Percentiles rank a stretch among this genome's conserved stretches.
phyloP scores from a whole-genome alignment of 2,113 vertebrate species.

The Catharus fuscescens region DNA sequence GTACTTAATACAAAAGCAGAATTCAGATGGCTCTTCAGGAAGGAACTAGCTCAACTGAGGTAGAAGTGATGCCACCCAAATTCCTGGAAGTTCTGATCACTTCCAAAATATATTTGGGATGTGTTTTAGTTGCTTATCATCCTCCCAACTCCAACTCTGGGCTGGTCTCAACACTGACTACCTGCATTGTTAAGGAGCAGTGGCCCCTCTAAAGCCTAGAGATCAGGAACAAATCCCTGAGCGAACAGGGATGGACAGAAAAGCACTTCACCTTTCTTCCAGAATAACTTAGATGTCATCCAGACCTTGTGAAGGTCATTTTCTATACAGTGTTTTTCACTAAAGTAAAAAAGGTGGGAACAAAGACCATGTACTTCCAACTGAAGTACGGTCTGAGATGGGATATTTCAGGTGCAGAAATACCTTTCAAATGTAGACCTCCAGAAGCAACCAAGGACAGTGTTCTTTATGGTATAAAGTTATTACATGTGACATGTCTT shows the following conservation, averaged over 20 bases:
- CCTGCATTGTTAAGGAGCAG: background rate
- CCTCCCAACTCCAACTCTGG: background rate
- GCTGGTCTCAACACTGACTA: background rate
- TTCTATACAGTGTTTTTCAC: background rate
- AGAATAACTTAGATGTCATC: background rate
- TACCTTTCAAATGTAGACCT: background rate
- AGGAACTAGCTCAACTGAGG: background rate
- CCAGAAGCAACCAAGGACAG: background rate
- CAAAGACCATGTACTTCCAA: background rate
- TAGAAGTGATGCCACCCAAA: background rate
- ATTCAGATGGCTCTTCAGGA: background rate
- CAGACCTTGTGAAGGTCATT: background rate
- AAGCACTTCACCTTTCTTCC: background rate
- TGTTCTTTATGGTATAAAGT: background rate
- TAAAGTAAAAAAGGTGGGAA: background rate
- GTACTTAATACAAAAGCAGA: background rate
- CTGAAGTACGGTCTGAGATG: background rate
- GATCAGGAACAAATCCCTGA: background rate
- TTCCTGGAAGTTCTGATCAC: background rate
- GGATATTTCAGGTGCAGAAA: background rate
- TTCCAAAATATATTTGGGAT: background rate
- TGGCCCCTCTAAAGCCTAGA: background rate
- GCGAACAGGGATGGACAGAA: background rate
- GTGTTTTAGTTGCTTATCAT: background rate
- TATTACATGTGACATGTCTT: constrained; percentile 34